Percentiles rank a stretch among this genome's conserved stretches.
phyloP scores from a whole-genome alignment of 2,113 vertebrate species.

The Leptocoma aspasia region DNA sequence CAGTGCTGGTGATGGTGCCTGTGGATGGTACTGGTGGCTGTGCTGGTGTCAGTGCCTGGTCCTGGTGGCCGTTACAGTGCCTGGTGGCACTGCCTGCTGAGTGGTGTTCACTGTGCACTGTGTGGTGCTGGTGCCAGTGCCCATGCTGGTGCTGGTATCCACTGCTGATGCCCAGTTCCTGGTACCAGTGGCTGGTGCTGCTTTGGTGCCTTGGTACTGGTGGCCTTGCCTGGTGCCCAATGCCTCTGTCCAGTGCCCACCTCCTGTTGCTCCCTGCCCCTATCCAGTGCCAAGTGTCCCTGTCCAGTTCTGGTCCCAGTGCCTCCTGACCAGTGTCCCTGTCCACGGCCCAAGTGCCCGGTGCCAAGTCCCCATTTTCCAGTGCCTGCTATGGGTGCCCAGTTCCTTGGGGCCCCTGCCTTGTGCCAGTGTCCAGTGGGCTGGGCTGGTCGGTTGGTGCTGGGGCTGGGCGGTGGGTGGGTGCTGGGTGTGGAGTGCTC shows the following conservation, averaged over 20 bases:
- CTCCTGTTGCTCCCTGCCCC: not conserved
- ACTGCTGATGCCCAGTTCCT: not conserved
- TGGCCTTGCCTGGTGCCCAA: not conserved
- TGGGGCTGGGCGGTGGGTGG: not conserved
- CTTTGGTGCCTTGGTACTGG: not conserved
- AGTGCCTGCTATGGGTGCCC: not conserved
- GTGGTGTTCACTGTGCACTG: fast-evolving
- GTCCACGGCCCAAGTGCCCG: not conserved
- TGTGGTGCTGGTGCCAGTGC: not conserved
- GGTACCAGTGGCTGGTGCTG: not conserved
- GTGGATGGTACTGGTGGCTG: not conserved
- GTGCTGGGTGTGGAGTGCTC: too few relatives aligned
- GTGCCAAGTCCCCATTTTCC: not conserved
- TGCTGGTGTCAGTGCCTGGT: not conserved
- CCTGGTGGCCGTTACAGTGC: not conserved
- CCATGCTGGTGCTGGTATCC: not conserved
- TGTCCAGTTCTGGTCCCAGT: not conserved
- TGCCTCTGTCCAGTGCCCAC: not conserved
- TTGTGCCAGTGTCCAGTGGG: not conserved
- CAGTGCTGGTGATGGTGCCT: not conserved
- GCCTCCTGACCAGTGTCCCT: not conserved
- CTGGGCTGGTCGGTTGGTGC: fast-evolving
- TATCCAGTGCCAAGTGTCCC: not conserved
- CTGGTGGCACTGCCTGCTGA: not conserved
- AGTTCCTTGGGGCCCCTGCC: not conserved